Conservation (phyloP, 2,113 vertebrate species). For the Hassar affinis region DNA sequence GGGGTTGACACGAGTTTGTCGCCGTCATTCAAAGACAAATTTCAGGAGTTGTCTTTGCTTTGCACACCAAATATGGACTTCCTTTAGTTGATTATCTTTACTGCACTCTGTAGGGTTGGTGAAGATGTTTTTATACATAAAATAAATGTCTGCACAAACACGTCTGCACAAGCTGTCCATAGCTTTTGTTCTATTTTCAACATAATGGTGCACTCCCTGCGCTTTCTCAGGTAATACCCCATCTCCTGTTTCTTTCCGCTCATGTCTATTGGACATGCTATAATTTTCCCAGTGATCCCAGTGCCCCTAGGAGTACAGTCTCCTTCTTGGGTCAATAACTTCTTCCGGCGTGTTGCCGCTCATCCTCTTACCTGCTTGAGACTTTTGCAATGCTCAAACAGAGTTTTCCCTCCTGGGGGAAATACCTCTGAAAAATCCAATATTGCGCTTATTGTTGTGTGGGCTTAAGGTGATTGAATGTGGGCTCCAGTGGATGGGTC, state of each 20-base stretch:
- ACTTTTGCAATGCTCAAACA: slow-evolving; percentile 40
- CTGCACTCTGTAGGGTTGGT: too few species aligned
- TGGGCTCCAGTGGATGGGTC: slow-evolving; percentile 32
- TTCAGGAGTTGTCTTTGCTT: background rate
- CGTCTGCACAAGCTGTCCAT: too few species aligned
- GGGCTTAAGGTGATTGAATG: slow-evolving; percentile 50
- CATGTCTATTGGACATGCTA: slow-evolving; percentile 17
- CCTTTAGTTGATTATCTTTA: too few species aligned
- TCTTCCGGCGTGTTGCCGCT: slow-evolving; percentile 19
- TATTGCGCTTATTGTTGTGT: slow-evolving; percentile 55
- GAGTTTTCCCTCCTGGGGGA: slow-evolving; percentile 45
- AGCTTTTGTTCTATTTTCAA: background rate
- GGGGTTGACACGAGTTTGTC: background rate
- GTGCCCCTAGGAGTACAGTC: slow-evolving; percentile 21
- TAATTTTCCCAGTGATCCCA: slow-evolving; percentile 28
- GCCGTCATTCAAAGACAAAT: background rate
- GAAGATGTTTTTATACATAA: too few species aligned
- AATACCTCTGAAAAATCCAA: slow-evolving; percentile 51
- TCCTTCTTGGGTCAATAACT: slow-evolving; percentile 48
- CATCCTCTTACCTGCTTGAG: slow-evolving; percentile 43
- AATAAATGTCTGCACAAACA: too few species aligned
- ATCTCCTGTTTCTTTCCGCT: slow-evolving; percentile 20
- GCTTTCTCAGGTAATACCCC: background rate
- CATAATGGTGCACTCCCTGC: background rate
- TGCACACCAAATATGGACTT: too few species aligned